A percentile compares a stretch with the other conserved stretches of the same genome.
These are phyloP conservation scores for Pogonomyrmex barbatus DNA, from an alignment of 1,140 invertebrate genomes.

Conservation along the genomic window DNA sequence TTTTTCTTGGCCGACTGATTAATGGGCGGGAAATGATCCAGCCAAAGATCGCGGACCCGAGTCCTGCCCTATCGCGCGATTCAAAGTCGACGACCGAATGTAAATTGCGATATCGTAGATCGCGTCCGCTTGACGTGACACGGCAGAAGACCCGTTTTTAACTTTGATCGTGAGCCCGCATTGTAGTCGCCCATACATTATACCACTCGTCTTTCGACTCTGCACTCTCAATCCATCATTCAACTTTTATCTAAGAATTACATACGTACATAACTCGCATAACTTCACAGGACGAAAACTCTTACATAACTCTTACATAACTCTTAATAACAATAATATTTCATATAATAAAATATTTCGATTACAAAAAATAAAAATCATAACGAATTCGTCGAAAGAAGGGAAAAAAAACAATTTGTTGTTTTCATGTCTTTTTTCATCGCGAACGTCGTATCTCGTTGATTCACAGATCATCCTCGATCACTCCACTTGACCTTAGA, in stretches of 20 bases:
- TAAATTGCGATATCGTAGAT: slow-evolving; percentile 46
- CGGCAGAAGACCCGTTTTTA: slow-evolving; percentile 19
- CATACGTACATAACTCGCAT: neutral
- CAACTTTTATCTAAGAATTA: slow-evolving; percentile 15
- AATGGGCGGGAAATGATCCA: slow-evolving; percentile 37
- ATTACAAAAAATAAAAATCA: neutral
- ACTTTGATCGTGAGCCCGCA: slow-evolving; percentile 25
- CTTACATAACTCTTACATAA: neutral
- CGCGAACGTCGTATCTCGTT: neutral
- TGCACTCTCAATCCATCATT: neutral
- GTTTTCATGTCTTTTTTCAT: neutral
- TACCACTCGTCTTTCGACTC: neutral
- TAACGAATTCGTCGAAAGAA: neutral
- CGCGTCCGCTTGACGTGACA: slow-evolving; percentile 5
- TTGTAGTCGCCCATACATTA: slow-evolving; percentile 18
- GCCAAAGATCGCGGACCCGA: slow-evolving; percentile 23
- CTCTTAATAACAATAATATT: neutral
- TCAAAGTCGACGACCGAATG: slow-evolving; percentile 26
- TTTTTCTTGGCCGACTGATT: slow-evolving; percentile 50
- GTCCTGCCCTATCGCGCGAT: slow-evolving; percentile 28
- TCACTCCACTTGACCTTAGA: slow-evolving; percentile 28
- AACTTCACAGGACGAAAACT: neutral
- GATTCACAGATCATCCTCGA: neutral
- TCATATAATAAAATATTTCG: neutral
- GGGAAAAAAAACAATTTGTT: neutral